These are phyloP conservation scores for Scaptomyza reducta DNA, from an alignment of 2,888 invertebrate genomes.

Conservation along the genomic window DNA sequence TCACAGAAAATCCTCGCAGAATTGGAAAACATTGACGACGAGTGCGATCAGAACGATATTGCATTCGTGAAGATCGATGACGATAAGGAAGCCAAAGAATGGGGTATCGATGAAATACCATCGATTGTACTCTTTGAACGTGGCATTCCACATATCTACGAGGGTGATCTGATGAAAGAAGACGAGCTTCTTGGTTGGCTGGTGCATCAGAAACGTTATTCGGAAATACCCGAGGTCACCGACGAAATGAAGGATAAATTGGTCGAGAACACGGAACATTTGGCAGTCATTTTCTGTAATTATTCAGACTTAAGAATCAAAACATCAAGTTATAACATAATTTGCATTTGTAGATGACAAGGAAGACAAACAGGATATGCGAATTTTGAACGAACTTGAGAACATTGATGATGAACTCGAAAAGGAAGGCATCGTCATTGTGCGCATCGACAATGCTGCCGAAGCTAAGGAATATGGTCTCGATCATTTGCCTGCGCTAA, in stretches of 20 bases:
- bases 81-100: constrained; percentile 94
- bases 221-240: constrained; percentile 95
- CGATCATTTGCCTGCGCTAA: constrained; percentile 90
- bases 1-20: constrained; percentile 93
- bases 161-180: constrained; percentile 95
- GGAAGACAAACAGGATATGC: constrained; percentile 94
- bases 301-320: no score
- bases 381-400: constrained; percentile 94
- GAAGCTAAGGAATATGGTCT: constrained; percentile 96
- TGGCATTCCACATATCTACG: constrained; percentile 90
- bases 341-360: constrained; percentile 88
- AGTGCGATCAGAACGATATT: constrained; percentile 95
- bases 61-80: constrained; percentile 96
- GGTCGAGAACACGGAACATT: constrained; percentile 90
- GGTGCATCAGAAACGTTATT: constrained; percentile 94
- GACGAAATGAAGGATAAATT: constrained; percentile 97
- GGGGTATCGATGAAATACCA: constrained; percentile 93
- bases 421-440: constrained; percentile 95
- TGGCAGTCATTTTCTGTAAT: constrained; percentile 97
- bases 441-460: constrained; percentile 94
- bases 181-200: constrained; percentile 95
- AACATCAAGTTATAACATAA: not conserved
- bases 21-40: constrained; percentile 96
- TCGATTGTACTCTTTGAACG: constrained; percentile 91
- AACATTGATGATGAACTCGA: constrained; percentile 96